phyloP scores from a whole-genome alignment of 2,113 vertebrate species.

The Elephas maximus region DNA sequence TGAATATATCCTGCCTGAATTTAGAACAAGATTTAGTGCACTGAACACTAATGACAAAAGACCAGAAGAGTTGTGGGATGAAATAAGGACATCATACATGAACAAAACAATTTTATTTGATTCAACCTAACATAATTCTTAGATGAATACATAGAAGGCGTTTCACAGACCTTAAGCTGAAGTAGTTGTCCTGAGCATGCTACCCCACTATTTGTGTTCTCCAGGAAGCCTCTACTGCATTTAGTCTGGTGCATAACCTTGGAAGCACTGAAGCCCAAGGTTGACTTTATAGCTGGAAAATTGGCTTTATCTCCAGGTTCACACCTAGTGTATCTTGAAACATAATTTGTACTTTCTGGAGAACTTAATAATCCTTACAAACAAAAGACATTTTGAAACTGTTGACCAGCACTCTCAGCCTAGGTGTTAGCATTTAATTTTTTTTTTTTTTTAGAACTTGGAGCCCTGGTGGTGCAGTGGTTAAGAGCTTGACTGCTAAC shows the following conservation, averaged over 20 bases:
- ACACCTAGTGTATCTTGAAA: not conserved
- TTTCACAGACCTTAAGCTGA: not conserved
- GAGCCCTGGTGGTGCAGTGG: no score
- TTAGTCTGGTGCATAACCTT: not conserved
- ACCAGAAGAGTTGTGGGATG: not conserved
- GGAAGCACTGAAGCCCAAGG: not conserved
- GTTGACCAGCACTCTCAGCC: not conserved
- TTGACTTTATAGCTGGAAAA: not conserved
- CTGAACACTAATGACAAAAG: not conserved
- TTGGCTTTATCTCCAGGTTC: not conserved
- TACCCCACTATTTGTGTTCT: not conserved
- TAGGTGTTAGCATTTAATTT: not conserved
- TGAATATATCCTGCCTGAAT: not conserved
- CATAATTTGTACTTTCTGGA: not conserved
- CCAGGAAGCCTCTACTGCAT: not conserved
- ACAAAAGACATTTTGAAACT: conserved; percentile 18
- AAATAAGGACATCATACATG: not conserved
- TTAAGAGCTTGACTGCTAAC: no score
- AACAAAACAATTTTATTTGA: not conserved
- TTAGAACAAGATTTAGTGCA: not conserved
- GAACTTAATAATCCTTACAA: not conserved
- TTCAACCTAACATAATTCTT: not conserved
- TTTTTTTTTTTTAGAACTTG: no score
- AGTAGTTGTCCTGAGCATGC: not conserved
- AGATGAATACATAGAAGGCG: not conserved